Evolutionary conservation across 2,797 vertebrate species (phyloP), one percentile per base, ranked within the genome.

Genomic region (Gastrophryne carolinensis): DNA sequence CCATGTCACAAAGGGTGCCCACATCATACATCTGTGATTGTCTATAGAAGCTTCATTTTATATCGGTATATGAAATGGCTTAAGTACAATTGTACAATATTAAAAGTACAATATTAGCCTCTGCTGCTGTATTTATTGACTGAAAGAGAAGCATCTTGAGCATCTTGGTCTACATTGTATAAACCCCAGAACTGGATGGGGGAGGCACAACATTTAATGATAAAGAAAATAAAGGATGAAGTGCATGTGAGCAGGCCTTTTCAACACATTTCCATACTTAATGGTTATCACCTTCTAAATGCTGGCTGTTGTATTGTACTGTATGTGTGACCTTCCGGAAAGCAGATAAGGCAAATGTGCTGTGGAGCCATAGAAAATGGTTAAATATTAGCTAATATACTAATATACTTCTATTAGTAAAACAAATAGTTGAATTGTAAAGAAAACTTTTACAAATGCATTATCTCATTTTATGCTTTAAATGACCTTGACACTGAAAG

Each of bases 401-500:
- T 78, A 78, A 66, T 78, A 72, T 78, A 58, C 24, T 56, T 52
- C 61, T 72, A 72, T 78, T 78, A 78, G 68, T 58, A 72, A 62
- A 78, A 72, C 75, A 78, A 78, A 78, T 49, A 78, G 6, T 32
- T 57, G 29, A 56, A 66, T 60, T 65, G 24, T 78, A 72, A 66
- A 72, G 60, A 64, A 71, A 58, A 57, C 53, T 39, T 78, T 72
- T 30, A 34, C 62, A 53, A 39, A 69, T 17, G 21, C 19, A 21
- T 60, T 72, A 78, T 77, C 75, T 29, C 6, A 35, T 71, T 77
- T 77, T 34, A 27, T 66, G 60, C 66, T 78, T 53, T 53, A n/a
- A 70, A 32, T 27, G 68, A 78, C 75, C 75, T 78, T 78, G 68
- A 49, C 66, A 52, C 27, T 65, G 39, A 65, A 47, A 78, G 65